phyloP scores from a whole-genome alignment of 2,888 invertebrate species.

The Dynastes maya region DNA sequence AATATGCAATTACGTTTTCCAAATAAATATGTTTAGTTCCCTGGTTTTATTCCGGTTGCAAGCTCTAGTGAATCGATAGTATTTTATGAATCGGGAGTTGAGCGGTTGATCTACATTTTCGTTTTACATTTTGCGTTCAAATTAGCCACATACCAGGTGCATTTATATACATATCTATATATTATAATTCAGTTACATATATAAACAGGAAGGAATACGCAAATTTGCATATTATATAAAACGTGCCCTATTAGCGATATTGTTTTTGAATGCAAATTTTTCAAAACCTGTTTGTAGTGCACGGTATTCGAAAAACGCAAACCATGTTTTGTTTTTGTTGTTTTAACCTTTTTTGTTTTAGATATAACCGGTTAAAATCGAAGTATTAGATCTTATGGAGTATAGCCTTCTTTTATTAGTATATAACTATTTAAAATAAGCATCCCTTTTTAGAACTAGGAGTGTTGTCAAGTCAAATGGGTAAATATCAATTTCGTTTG shows the following conservation, averaged over 20 bases:
- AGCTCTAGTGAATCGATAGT: background rate
- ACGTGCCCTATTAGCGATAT: constrained; percentile 26
- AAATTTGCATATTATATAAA: constrained; percentile 37
- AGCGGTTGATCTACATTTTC: background rate
- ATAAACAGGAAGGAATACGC: background rate
- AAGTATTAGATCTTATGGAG: too few species aligned
- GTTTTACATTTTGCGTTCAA: constrained; percentile 1
- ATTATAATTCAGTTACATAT: background rate
- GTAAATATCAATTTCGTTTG: too few species aligned
- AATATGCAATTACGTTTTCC: background rate
- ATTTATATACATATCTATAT: background rate
- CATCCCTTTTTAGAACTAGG: too few species aligned
- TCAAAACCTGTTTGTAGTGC: constrained; percentile 23
- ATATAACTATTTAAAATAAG: too few species aligned
- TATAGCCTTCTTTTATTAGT: too few species aligned
- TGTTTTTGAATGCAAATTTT: constrained; percentile 43
- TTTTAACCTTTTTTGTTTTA: too few species aligned
- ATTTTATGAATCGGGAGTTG: constrained; percentile 1
- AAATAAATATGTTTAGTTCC: constrained; percentile 4
- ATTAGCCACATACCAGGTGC: background rate
- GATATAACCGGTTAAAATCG: too few species aligned
- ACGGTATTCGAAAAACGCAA: background rate
- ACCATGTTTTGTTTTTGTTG: too few species aligned
- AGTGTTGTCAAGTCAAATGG: too few species aligned
- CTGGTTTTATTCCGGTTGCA: background rate